A percentile compares a stretch with the other conserved stretches of the same genome.
These are phyloP conservation scores for Cryptosula pallasiana DNA, from an alignment of 2,888 invertebrate genomes.

Conservation along the genomic window DNA sequence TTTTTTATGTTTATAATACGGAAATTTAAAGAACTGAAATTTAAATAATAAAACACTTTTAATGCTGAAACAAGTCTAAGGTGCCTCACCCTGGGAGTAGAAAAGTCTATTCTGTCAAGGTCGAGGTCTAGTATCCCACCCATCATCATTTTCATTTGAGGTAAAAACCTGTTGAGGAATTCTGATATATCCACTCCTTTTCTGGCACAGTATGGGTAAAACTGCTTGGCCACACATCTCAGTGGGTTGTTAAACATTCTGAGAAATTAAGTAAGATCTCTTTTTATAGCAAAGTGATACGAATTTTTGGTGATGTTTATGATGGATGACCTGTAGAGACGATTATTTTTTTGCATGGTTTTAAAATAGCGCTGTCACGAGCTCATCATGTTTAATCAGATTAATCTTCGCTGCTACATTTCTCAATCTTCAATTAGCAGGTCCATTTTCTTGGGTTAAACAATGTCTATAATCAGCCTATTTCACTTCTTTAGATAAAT, in stretches of 20 bases:
- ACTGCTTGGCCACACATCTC: conserved; percentile 14
- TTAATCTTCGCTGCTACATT: too few relatives aligned
- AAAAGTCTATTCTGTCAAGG: neutral
- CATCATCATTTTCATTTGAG: neutral
- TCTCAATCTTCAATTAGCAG: too few relatives aligned
- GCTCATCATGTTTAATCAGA: too few relatives aligned
- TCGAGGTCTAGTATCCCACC: neutral
- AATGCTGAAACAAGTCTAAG: too few relatives aligned
- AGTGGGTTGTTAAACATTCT: neutral
- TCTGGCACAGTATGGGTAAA: conserved; percentile 1
- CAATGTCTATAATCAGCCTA: too few relatives aligned
- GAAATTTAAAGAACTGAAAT: neutral
- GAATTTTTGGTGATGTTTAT: too few relatives aligned
- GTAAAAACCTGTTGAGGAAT: neutral
- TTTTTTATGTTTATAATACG: neutral
- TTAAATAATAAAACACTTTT: neutral
- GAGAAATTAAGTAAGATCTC: neutral
- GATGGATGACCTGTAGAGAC: too few relatives aligned
- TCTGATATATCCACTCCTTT: neutral
- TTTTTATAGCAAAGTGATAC: too few relatives aligned
- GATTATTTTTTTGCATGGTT: too few relatives aligned
- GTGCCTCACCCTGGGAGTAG: neutral
- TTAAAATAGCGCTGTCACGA: too few relatives aligned
- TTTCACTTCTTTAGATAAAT: too few relatives aligned
- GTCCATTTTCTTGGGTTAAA: too few relatives aligned